Base-by-base conservation (phyloP, 1,140 invertebrate genomes). In the Doryteuthis pealeii region DNA sequence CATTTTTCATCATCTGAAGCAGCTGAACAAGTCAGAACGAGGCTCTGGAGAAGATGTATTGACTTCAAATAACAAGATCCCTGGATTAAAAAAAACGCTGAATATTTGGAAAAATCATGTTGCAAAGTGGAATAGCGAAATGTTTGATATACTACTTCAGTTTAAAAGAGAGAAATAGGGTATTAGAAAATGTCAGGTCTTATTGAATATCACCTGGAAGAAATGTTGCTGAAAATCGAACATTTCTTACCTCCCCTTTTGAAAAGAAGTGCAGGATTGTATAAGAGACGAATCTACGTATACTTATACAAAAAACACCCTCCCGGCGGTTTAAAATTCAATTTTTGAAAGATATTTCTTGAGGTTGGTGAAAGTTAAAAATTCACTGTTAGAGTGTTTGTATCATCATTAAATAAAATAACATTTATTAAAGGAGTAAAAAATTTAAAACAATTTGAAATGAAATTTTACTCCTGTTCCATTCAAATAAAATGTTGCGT, bases 161-260 rank as follows among this genome's bases (percentile, higher is more conserved):
- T 26, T 66, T 66, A 66, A 66, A 31, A 66, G 65, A 22, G 65
- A 18, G 28, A 31, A 66, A n/a, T n/a, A 26, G 65, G 65, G 28
- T 66, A 66, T 66, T 26, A 66, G 65, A n/a, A 66, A 66, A 66
- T 66, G 15, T 66, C 65, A 2, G 28, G 65, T 66, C 65, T 66
- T 66, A 66, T 66, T 66, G 65, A 66, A 66, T 26, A 14, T 26
- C 65, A 66, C 65, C 65, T 66, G 65, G 65, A 66, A 18, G 65
- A 26, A 66, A 14, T 66, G 26, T 66, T 22, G 14, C 15, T 66
- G 15, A 66, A 26, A 66, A 66, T 2, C 26, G 65, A 66, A 66
- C 14, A 66, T 66, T 66, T 22, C 30, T 66, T 66, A 22, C 65
- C 65, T 31, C 28, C 30, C n/a, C 65, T 66, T 66, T 66, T 26